phyloP scores from a whole-genome alignment of 1,140 invertebrate genomes.

The Parasteatoda tepidariorum region DNA sequence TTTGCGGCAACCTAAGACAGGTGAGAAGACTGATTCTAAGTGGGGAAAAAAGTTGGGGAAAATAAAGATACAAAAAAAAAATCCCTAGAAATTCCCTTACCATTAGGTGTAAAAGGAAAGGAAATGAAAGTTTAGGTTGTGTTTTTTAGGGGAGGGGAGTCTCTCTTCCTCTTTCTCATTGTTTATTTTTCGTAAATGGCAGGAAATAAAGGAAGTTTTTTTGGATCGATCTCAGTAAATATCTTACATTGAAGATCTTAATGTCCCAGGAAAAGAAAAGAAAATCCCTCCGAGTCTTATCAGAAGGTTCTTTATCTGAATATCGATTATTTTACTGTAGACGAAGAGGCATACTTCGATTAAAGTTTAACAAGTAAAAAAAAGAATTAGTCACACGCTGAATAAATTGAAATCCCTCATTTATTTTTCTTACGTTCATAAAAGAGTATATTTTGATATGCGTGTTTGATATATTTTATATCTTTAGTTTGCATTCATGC shows the following conservation, averaged over 20 bases:
- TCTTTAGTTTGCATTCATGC: no score
- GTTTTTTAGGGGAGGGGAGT: conserved; percentile 2
- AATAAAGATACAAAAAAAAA: conserved; percentile 1
- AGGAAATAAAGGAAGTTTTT: not conserved
- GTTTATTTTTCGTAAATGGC: conserved; percentile 18
- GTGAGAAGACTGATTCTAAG: not conserved
- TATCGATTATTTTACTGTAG: not conserved
- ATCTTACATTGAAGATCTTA: not conserved
- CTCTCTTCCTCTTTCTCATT: not conserved
- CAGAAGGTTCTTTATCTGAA: not conserved
- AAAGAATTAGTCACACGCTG: no score
- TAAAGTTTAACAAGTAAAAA: no score
- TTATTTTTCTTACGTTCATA: no score
- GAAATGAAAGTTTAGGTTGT: conserved; percentile 38
- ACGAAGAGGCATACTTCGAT: no score
- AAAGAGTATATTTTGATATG: no score
- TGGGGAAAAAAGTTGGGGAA: not conserved
- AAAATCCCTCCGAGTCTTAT: not conserved
- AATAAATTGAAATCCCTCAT: no score
- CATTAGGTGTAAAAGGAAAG: conserved; percentile 26
- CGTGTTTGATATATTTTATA: no score
- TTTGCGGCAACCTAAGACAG: not conserved
- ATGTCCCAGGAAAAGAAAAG: not conserved
- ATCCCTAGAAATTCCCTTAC: not conserved
- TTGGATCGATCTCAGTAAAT: conserved; percentile 27